Conservation (phyloP, 2,888 invertebrate species). For the Erebia epiphron region DNA sequence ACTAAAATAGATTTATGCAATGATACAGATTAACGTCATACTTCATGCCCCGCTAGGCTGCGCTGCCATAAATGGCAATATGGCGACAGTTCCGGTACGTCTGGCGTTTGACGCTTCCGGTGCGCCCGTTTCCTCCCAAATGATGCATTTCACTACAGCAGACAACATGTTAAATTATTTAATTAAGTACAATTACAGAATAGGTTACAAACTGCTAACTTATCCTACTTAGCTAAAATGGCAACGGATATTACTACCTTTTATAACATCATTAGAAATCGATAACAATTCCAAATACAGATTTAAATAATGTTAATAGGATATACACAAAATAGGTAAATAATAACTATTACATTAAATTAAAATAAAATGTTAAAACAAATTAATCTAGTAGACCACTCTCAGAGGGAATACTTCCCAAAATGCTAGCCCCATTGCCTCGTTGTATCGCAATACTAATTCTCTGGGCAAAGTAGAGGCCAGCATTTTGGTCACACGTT, state of each 20-base stretch:
- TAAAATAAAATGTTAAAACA: too few relatives aligned
- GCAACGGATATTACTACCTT: conserved; percentile 58
- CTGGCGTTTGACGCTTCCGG: conserved; percentile 53
- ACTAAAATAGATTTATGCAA: neutral
- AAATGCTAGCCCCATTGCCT: too few relatives aligned
- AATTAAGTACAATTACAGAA: conserved; percentile 1
- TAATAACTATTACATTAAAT: too few relatives aligned
- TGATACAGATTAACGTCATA: neutral
- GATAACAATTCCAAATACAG: conserved; percentile 31
- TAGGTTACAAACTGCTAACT: conserved; percentile 41
- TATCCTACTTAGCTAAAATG: conserved; percentile 65
- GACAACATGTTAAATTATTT: neutral
- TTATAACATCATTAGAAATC: conserved; percentile 48
- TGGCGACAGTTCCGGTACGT: conserved; percentile 55
- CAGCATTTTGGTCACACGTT: too few relatives aligned
- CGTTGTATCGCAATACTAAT: too few relatives aligned
- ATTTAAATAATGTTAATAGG: neutral
- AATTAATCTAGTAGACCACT: too few relatives aligned
- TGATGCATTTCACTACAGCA: conserved; percentile 39
- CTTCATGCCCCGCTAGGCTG: conserved; percentile 44
- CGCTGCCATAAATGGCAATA: conserved; percentile 50
- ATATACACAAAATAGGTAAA: too few relatives aligned
- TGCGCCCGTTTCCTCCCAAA: conserved; percentile 49
- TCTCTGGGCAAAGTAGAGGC: too few relatives aligned
- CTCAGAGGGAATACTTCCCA: too few relatives aligned